Base-by-base conservation (phyloP, 2,113 vertebrate genomes). In the Chroicocephalus ridibundus region DNA sequence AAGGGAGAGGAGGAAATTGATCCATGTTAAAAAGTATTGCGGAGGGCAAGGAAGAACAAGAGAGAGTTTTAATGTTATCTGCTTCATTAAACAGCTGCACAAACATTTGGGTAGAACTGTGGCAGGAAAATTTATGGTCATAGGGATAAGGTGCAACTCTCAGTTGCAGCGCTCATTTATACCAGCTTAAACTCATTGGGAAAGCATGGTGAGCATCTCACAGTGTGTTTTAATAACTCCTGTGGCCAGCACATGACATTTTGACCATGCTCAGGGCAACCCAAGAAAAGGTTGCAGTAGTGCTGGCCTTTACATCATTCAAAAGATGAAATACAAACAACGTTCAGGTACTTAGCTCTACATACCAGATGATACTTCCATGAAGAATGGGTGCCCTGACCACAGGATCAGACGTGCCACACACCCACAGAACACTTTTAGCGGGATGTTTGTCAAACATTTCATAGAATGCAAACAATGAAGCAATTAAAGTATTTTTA, bases 321-420 rank as follows among this genome's bases (percentile, higher is more conserved):
- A 36, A 12, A 72, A 62, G 27, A 11, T 5, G 15, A 66, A 93
- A 70, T 8, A n/a, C 0, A 1, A 81, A 40, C 0, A 1, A 77
- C 24, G 26, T 8, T 54, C 16, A 55, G 26, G 31, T 34, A 47
- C 65, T 66, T 19, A 15, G 65, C 25, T 60, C 55, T 44, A 77
- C 65, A 42, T 9, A 75, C 5, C 55, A 93, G 46, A 44, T 46
- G 21, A 66, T 51, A 65, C 9, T 61, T 74, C 61, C 68, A 22
- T 15, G 7, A 77, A 38, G 72, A 84, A 65, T 6, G 17, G 36
- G n/a, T 5, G 2, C 36, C 9, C 14, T 51, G 76, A 77, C 16
- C 22, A 70, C 34, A 81, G 40, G n/a, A 80, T n/a, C 47, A 80
- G 47, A 58, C 16, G 8, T 25, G 40, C 68, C 49, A 86, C 31